Base-by-base conservation (phyloP, 2,888 invertebrate genomes). In the Drosophila mimetica region DNA sequence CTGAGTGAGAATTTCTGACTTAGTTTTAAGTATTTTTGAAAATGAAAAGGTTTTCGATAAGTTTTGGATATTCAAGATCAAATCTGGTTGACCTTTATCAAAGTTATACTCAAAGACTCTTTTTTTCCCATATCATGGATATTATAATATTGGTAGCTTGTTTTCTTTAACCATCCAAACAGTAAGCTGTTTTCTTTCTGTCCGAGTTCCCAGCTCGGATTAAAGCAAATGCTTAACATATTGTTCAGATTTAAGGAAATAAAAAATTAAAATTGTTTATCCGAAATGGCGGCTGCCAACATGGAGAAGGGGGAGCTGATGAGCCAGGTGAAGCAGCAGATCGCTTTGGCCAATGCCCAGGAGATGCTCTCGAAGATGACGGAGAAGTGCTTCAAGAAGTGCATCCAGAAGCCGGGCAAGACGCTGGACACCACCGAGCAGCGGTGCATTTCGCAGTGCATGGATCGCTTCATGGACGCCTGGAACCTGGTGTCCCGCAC, bases 401-500 rank as follows among this genome's bases (percentile, higher is more conserved):
- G 98, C 92, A 95, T 99, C 82, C 92, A 92, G 41, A 98, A 97
- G 91, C 99, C 99, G 30, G 98, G 98, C 16, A 95, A 96, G 13
- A 95, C 96, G 1, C 90, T 98, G 79, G 98, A 97, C 91, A 96
- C 94, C 90, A 96, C 96, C 2, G 97, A 98, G 93, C 95, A 98
- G 95, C 81, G 85, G 5, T 99, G 98, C 91, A 94, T 99, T 80
- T 97, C 97, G 0, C 98, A 98, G 97, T 99, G 99, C 91, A 98
- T 98, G 98, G 99, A 99, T 92, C 88, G 99, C 89, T 99, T 97
- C 93, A 97, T 98, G 96, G 99, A 99, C 89, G 95, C 98, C 3
- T 98, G 97, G 96, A 97, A 98, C 92, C 93, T 98, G 57, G 97
- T 99, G 11, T 97, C 97, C 11, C 95, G 96, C 92, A 95, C 98